Evolutionary conservation across 2,113 vertebrate species (phyloP).

Genomic region (Dasyprocta punctata): DNA sequence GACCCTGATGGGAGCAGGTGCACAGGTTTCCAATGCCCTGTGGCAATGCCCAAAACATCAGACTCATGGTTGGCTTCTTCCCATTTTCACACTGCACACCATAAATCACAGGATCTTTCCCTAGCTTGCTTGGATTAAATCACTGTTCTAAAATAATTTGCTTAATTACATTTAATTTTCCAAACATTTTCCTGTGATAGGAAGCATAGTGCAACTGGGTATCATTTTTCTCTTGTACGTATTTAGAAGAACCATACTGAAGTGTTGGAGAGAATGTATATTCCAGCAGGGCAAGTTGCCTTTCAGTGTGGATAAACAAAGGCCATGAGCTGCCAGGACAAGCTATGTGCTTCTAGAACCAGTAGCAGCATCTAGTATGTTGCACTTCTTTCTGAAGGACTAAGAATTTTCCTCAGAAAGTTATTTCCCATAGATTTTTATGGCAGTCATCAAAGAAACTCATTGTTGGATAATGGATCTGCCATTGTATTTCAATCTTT

Average conservation of each 20-base stretch:
- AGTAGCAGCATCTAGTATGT: background rate
- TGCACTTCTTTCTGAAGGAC: background rate
- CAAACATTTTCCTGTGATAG: background rate
- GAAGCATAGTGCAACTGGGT: background rate
- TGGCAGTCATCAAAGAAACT: background rate
- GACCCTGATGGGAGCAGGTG: background rate
- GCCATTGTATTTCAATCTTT: background rate
- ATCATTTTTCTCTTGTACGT: constrained; percentile 29
- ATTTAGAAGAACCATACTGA: constrained; percentile 21
- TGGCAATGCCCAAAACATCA: background rate
- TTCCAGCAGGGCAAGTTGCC: background rate
- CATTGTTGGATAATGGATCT: background rate
- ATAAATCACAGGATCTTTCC: background rate
- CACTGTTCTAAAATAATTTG: background rate
- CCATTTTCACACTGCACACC: background rate
- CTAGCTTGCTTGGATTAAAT: background rate
- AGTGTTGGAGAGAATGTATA: background rate
- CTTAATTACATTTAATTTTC: constrained; percentile 42
- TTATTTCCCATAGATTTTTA: background rate
- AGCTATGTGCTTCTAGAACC: background rate
- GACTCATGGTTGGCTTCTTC: background rate
- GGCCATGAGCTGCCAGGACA: background rate
- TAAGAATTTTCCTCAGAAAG: background rate
- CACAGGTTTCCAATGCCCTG: background rate
- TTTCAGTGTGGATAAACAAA: background rate